Evolutionary conservation across 2,797 vertebrate species (phyloP), one percentile per base, ranked within the genome.

Genomic region (Manis crassicaudata): DNA sequence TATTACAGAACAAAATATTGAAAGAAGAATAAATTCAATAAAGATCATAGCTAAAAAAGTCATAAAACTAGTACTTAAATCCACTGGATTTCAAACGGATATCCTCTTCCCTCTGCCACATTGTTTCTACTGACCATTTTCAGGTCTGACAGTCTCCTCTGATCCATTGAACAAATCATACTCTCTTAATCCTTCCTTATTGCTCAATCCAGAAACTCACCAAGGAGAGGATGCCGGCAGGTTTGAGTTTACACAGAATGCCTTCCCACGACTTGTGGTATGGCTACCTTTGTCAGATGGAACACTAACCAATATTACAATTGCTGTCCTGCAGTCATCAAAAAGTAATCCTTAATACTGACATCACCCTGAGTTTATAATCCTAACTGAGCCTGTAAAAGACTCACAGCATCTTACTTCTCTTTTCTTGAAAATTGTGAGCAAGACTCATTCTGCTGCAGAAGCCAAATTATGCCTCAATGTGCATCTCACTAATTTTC

Each of bases 401-500:
- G 25, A 46, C 46, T 46, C 46, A 80, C 12, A 92, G 56, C 58
- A 50, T 81, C 75, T 84, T n/a, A 82, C 7, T 87, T 77, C 25
- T 35, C 32, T 27, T 83, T 86, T 68, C 72, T 80, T 92, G 43
- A 70, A 95, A 95, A 80, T 18, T 80, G 5, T 29, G 11, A 85
- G 32, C 83, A 77, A 96, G 60, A 82, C 9, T 68, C 83, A 80
- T 75, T 79, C 81, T 97, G 96, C 95, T 97, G 98, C 95, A 92
- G 88, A 97, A 98, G 97, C 95, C 97, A 80, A 98, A 97, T 97
- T 92, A 96, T 95, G 70, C 63, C 70, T 80, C 79, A 95, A 90
- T 94, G 86, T 46, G 37, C 96, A 94, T 95, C 97, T 98, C 52
- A 63, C 43, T 98, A 93, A 98, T 97, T 97, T 97, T 97, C 93